Evolutionary conservation across 2,113 vertebrate genomes (phyloP).

Genomic region (Thamnaconus septentrionalis): DNA sequence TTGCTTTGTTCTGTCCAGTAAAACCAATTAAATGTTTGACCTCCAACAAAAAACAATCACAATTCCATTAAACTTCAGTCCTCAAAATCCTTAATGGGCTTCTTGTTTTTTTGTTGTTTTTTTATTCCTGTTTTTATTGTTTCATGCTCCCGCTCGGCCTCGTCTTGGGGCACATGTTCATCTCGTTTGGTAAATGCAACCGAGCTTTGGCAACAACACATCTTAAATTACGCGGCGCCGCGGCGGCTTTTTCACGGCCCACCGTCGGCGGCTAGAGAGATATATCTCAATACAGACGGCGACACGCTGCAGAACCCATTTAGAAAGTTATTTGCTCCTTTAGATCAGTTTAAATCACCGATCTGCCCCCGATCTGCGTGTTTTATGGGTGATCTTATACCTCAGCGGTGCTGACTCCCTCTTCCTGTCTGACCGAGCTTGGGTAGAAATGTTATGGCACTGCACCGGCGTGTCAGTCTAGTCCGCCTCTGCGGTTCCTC

Average conservation of each 20-base stretch:
- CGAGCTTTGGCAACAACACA: not conserved
- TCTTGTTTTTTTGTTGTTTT: conserved; percentile 37
- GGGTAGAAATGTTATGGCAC: conserved; percentile 33
- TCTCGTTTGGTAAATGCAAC: conserved; percentile 19
- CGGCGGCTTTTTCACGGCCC: too few species aligned
- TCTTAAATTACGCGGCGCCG: too few species aligned
- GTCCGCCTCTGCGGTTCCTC: conserved; percentile 52
- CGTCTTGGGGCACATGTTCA: conserved; percentile 12
- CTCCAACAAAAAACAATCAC: conserved; percentile 45
- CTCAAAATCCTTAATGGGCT: conserved; percentile 43
- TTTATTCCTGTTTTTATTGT: conserved; percentile 24
- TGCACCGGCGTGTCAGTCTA: conserved; percentile 28
- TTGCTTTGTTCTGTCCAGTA: conserved; percentile 51
- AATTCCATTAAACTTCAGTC: conserved; percentile 65
- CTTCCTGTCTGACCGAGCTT: conserved; percentile 4
- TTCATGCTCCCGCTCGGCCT: conserved; percentile 1
- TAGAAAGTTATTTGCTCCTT: conserved; percentile 20
- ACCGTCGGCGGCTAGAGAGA: too few species aligned
- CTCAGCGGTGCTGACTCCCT: conserved; percentile 5
- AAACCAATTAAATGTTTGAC: conserved; percentile 59
- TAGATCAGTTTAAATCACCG: conserved; percentile 27
- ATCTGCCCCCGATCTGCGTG: conserved; percentile 20
- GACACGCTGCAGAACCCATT: conserved; percentile 50
- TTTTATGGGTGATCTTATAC: conserved; percentile 6
- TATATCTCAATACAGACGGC: too few species aligned